Evolutionary conservation across 2,888 invertebrate genomes (phyloP), one percentile per base, ranked within the genome.

Genomic region (Drosophila limbata): DNA sequence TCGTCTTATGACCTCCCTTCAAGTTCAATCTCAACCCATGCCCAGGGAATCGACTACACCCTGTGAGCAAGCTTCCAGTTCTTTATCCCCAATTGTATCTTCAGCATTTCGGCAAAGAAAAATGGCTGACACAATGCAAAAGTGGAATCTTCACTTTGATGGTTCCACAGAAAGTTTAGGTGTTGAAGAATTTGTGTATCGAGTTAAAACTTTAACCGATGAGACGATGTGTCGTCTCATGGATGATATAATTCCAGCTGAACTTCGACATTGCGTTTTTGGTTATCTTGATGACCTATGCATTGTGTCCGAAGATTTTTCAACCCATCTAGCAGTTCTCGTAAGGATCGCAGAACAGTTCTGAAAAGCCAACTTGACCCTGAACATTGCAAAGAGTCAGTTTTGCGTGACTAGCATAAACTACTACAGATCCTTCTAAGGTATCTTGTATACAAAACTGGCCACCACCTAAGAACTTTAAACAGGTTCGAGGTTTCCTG

Each of bases 321-420:
- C n/a, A 4, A 39, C 37, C 1, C 39, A 52, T 37, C 33, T 39
- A 9, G n/a, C 25, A 4, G 39, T 39, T 8, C 37, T 15, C 1
- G 25, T 52, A 11, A 33, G 33, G 11, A 33, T 11, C 33, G 33
- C 33, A 33, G 33, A 33, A 11, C 33, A 33, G 33, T 33, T 33
- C 4, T 11, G 33, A 10, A 33, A 33, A 33, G 33, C 33, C 11
- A 33, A 33, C 4, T 28, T 11, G 15, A 52, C 39, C 1, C n/a
- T 52, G 1, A 52, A 52, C 25, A 15, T 52, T 25, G 25, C 9
- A 5, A 52, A 52, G n/a, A 39, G 25, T 25, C 52, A 28, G 6
- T 52, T 40, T 39, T 52, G 52, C 25, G 52, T 15, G 10, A 39
- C 37, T 2, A 40, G 13, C 10, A 15, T 52, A 8, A 51, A 51